Percentiles rank a stretch among this genome's conserved stretches.
phyloP scores from a whole-genome alignment of 2,888 invertebrate genomes.

The Eristalis tenax region DNA sequence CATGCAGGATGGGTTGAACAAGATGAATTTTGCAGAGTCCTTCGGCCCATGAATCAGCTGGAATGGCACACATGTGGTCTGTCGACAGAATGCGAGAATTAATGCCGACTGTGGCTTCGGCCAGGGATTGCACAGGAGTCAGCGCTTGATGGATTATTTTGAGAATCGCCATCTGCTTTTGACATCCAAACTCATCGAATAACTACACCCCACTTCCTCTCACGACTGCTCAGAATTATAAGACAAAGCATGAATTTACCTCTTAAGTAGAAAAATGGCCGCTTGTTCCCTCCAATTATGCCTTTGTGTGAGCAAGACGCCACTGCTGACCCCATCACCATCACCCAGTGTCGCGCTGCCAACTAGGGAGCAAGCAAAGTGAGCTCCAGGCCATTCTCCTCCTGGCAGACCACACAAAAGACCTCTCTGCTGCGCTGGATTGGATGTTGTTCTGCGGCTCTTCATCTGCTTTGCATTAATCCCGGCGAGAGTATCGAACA shows the following conservation, averaged over 20 bases:
- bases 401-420: background rate
- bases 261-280: background rate
- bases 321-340: background rate
- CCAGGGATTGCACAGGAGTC: too few species aligned
- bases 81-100: too few species aligned
- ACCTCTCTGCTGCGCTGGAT: background rate
- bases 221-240: background rate
- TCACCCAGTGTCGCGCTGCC: background rate
- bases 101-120: too few species aligned
- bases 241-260: background rate
- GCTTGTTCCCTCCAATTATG: background rate
- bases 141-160: too few species aligned
- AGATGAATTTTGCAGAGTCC: background rate
- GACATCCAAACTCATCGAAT: too few species aligned
- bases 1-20: background rate
- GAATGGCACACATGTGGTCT: background rate
- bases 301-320: background rate
- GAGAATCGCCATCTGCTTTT: too few species aligned
- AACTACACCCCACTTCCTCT: too few species aligned
- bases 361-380: background rate
- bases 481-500: background rate
- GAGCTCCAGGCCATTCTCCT: background rate
- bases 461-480: background rate
- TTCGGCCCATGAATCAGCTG: background rate
- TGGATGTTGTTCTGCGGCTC: background rate